Conservation (phyloP, 92 coral and sea anemone species). For the Bergia sp. region DNA sequence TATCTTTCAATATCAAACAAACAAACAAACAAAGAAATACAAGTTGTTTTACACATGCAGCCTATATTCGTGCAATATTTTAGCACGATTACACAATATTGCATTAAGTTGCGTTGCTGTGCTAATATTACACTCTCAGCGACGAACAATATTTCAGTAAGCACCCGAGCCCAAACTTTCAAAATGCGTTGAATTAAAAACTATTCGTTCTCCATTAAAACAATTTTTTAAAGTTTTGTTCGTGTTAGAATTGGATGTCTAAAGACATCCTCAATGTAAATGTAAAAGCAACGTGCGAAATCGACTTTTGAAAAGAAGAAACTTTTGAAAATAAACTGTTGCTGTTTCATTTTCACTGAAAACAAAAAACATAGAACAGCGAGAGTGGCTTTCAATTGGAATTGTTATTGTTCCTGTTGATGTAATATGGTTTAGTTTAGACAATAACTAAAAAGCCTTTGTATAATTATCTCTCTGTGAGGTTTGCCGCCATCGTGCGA, state of each 20-base stretch:
- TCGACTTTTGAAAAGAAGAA: background rate
- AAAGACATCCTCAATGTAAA: background rate
- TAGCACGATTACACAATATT: background rate
- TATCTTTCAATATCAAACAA: background rate
- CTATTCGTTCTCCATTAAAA: background rate
- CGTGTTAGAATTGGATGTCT: background rate
- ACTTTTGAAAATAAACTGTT: background rate
- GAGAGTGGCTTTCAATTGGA: background rate
- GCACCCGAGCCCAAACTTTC: background rate
- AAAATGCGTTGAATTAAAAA: too few species aligned
- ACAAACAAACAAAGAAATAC: background rate
- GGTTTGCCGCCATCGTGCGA: conserved; percentile 14
- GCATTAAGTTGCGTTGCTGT: background rate
- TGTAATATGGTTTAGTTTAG: conserved; percentile 2
- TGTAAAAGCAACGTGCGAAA: too few species aligned
- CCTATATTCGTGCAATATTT: background rate
- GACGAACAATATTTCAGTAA: background rate
- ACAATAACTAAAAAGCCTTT: conserved; percentile 9
- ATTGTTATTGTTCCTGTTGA: background rate
- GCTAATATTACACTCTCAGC: background rate
- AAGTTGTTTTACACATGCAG: background rate
- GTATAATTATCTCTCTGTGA: background rate
- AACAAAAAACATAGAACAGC: background rate
- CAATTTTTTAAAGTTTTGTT: background rate
- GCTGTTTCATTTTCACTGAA: background rate